Evolutionary conservation across 2,888 invertebrate genomes (phyloP).

Genomic region (Atrina japonica): DNA sequence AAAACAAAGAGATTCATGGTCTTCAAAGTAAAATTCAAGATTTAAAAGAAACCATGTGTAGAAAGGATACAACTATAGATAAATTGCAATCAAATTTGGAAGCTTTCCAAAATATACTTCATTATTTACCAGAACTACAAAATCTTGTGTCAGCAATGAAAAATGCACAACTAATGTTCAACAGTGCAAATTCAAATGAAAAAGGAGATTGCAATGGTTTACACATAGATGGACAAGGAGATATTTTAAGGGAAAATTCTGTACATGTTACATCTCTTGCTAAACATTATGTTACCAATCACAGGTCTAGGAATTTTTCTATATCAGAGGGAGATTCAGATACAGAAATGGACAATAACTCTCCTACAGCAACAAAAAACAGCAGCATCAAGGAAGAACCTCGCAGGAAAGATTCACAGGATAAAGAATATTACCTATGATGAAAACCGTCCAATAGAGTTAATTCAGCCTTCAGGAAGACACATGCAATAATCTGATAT

Average conservation of each 20-base stretch:
- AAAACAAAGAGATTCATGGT: conserved; percentile 32
- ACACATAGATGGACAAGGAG: conserved; percentile 14
- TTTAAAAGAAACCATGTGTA: background rate
- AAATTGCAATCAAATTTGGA: conserved; percentile 6
- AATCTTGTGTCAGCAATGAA: conserved; percentile 25
- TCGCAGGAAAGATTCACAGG: background rate
- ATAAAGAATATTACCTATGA: conserved; percentile 15
- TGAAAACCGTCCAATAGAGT: background rate
- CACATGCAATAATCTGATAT: no score
- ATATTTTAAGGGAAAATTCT: conserved; percentile 1
- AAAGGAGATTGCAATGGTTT: background rate
- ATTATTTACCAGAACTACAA: conserved; percentile 26
- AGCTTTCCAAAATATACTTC: conserved; percentile 9
- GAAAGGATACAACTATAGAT: conserved; percentile 4
- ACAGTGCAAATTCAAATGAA: background rate
- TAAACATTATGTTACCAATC: conserved; percentile 36
- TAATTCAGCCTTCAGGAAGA: no score
- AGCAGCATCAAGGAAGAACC: conserved; percentile 7
- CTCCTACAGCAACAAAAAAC: background rate
- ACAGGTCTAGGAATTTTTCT: conserved; percentile 51
- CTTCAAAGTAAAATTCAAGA: conserved; percentile 2
- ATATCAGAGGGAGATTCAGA: conserved; percentile 55
- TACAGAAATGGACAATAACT: conserved; percentile 8
- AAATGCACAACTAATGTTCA: background rate
- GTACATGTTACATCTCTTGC: conserved; percentile 35